Evolutionary conservation across 2,113 vertebrate genomes (phyloP).

Genomic region (Xyrauchen texanus): DNA sequence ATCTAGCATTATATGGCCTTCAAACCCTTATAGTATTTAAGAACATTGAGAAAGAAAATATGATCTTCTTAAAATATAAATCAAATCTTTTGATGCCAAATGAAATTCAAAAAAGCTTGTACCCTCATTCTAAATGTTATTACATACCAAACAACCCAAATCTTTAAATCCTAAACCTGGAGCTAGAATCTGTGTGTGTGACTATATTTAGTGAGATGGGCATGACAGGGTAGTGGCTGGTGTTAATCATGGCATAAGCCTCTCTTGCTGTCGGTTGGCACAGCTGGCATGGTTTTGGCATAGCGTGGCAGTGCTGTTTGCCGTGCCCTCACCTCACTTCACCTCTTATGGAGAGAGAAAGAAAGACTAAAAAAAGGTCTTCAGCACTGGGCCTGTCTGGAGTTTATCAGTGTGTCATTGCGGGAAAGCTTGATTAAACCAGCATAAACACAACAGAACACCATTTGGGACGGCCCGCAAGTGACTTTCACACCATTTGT

Average conservation of each 20-base stretch:
- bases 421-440: constrained; percentile 2
- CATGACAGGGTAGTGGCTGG: neutral
- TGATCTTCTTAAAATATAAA: constrained; percentile 7
- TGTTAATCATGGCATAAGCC: constrained; percentile 36
- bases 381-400: neutral
- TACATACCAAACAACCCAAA: neutral
- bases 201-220: constrained; percentile 45
- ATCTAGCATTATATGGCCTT: too few species aligned
- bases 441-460: neutral
- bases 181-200: constrained; percentile 22
- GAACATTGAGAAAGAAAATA: neutral
- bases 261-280: constrained; percentile 27
- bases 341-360: constrained; percentile 26
- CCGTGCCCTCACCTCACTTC: constrained; percentile 36
- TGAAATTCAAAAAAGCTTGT: neutral
- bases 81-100: constrained; percentile 12
- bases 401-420: neutral
- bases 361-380: neutral
- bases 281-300: constrained; percentile 15
- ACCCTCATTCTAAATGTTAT: neutral
- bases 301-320: too few species aligned
- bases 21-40: constrained; percentile 12
- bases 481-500: neutral
- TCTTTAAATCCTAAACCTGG: constrained; percentile 23
- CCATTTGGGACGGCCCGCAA: neutral